Evolutionary conservation across 1,140 invertebrate genomes (phyloP).

Genomic region (Papilio glaucus): DNA sequence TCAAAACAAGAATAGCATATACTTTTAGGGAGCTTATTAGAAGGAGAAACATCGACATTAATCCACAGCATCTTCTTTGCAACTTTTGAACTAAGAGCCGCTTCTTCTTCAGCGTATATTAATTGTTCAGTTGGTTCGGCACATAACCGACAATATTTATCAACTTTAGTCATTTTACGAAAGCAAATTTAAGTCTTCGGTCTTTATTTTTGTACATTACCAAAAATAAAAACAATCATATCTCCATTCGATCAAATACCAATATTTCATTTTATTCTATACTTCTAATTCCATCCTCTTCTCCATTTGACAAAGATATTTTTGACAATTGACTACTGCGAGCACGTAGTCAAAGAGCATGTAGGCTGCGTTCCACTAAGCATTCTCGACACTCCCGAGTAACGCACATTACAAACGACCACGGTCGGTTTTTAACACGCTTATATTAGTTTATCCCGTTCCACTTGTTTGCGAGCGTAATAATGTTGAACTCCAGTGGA

Average conservation of each 20-base stretch:
- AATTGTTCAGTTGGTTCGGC: constrained; percentile 71
- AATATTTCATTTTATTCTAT: too few relatives aligned
- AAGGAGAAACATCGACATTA: constrained; percentile 67
- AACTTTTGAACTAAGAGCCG: constrained; percentile 68
- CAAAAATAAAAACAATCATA: not conserved
- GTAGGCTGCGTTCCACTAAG: too few relatives aligned
- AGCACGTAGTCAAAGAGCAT: too few relatives aligned
- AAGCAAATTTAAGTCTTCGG: constrained; percentile 7
- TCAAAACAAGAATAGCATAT: constrained; percentile 78
- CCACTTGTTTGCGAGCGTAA: too few relatives aligned
- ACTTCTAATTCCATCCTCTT: too few relatives aligned
- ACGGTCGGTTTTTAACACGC: too few relatives aligned
- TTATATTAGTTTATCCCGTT: too few relatives aligned
- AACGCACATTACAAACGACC: too few relatives aligned
- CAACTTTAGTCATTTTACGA: constrained; percentile 58
- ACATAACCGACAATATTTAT: constrained; percentile 71
- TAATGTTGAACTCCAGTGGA: too few relatives aligned
- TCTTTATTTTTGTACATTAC: not conserved
- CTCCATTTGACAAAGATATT: too few relatives aligned
- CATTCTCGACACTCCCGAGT: too few relatives aligned
- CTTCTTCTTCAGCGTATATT: constrained; percentile 62
- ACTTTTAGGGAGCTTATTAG: constrained; percentile 61
- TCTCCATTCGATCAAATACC: not conserved
- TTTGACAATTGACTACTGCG: too few relatives aligned
- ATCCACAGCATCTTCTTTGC: constrained; percentile 72